Percentiles rank a stretch among this genome's conserved stretches.
Evolutionary conservation across 2,113 vertebrate genomes (phyloP).

Genomic region (Hepsetus odoe): DNA sequence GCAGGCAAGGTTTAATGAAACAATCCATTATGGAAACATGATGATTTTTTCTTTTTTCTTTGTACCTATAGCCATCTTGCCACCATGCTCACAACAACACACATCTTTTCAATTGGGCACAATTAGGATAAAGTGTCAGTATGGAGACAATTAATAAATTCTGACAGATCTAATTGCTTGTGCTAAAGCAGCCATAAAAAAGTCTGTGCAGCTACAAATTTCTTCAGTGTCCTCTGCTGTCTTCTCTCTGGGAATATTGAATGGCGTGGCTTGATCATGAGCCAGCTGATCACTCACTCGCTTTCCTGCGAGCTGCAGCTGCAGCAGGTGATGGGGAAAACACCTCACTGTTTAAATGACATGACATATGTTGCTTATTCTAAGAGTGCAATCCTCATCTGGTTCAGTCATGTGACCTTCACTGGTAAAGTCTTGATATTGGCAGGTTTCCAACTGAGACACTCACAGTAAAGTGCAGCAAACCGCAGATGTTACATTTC

Average conservation of each 20-base stretch:
- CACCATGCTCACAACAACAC: background rate
- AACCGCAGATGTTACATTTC: slow-evolving; percentile 40
- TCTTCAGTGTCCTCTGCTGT: slow-evolving; percentile 1
- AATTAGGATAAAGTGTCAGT: background rate
- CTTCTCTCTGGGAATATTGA: background rate
- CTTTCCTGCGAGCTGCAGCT: too few relatives aligned
- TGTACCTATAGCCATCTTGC: background rate
- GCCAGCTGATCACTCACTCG: background rate
- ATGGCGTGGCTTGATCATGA: background rate
- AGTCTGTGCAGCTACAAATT: background rate
- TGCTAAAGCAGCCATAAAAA: background rate
- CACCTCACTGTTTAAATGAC: background rate
- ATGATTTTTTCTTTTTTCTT: background rate
- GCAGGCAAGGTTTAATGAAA: slow-evolving; percentile 10
- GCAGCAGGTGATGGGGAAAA: background rate
- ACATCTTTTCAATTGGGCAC: background rate
- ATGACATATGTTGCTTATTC: background rate
- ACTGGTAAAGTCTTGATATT: slow-evolving; percentile 18
- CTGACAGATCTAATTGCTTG: background rate
- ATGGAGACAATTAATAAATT: background rate
- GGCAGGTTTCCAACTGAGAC: slow-evolving; percentile 34
- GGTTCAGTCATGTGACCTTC: slow-evolving; percentile 38
- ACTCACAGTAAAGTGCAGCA: slow-evolving; percentile 18
- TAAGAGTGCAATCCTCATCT: background rate
- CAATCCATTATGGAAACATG: background rate